Evolutionary conservation across 2,888 invertebrate species (phyloP).

Genomic region (Drosophila lutescens): DNA sequence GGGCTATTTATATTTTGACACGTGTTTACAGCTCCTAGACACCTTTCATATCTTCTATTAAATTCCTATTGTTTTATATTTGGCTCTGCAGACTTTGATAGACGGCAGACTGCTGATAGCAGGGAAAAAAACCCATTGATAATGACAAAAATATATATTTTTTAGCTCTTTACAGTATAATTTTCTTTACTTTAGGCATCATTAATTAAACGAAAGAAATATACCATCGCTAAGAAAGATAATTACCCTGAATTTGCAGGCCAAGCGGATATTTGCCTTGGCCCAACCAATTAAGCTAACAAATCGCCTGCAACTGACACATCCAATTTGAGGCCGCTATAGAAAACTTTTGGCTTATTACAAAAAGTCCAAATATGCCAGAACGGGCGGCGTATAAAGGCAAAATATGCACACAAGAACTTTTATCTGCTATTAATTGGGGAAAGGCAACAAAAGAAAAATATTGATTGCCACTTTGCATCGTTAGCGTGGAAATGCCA

Average conservation of each 20-base stretch:
- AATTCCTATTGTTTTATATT: slow-evolving; percentile 3
- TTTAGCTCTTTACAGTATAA: not conserved
- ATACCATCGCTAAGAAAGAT: not conserved
- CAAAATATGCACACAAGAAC: slow-evolving; percentile 25
- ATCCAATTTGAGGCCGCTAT: slow-evolving; percentile 54
- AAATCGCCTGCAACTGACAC: slow-evolving; percentile 63
- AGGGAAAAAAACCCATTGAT: not conserved
- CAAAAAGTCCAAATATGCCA: slow-evolving; percentile 15
- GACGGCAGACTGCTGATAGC: not conserved
- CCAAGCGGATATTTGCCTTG: not conserved
- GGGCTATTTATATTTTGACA: not conserved
- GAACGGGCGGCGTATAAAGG: not conserved
- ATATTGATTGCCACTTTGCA: slow-evolving; percentile 40
- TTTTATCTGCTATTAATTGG: slow-evolving; percentile 35
- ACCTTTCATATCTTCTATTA: not conserved
- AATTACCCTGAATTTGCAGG: slow-evolving; percentile 8
- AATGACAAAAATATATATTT: not conserved
- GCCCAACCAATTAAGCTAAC: slow-evolving; percentile 29
- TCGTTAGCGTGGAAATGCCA: slow-evolving; percentile 4
- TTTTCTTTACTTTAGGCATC: not conserved
- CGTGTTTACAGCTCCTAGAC: not conserved
- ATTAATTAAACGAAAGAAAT: not conserved
- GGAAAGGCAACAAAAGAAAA: slow-evolving; percentile 6
- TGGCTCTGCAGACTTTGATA: slow-evolving; percentile 1
- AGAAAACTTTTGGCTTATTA: slow-evolving; percentile 59